These are phyloP conservation scores for Phodopus roborovskii DNA, from an alignment of 2,113 vertebrate genomes.

Conservation along the genomic window DNA sequence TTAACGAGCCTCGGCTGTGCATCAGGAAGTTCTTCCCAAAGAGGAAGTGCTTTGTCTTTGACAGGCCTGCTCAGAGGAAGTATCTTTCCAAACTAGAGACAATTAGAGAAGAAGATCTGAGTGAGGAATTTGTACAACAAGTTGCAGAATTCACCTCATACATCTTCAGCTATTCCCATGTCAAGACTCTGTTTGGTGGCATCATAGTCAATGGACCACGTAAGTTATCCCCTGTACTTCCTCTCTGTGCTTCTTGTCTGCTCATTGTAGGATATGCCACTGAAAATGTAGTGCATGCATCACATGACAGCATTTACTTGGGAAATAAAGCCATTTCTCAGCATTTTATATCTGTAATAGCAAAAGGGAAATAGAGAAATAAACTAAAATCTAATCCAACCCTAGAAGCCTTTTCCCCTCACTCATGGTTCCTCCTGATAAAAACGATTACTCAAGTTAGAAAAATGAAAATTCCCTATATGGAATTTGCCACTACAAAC, in stretches of 20 bases:
- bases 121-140: slow-evolving; percentile 65
- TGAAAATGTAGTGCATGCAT: background rate
- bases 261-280: background rate
- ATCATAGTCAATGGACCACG: slow-evolving; percentile 62
- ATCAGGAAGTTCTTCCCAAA: slow-evolving; percentile 77
- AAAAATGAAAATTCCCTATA: background rate
- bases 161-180: slow-evolving; percentile 54
- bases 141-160: slow-evolving; percentile 62
- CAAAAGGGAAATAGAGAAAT: background rate
- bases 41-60: slow-evolving; percentile 83
- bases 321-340: background rate
- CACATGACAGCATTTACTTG: background rate
- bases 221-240: slow-evolving; percentile 38
- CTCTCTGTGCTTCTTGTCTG: background rate
- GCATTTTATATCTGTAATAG: background rate
- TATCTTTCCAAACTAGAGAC: slow-evolving; percentile 66
- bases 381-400: background rate
- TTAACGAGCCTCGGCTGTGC: slow-evolving; percentile 72
- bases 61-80: background rate
- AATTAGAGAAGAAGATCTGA: slow-evolving; percentile 63
- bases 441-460: background rate
- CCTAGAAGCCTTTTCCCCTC: background rate
- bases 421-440: background rate
- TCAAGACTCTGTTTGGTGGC: slow-evolving; percentile 75
- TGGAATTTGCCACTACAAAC: background rate